Evolutionary conservation across 2,113 vertebrate species (phyloP), one percentile per base, ranked within the genome.

Genomic region (Laticauda laticaudata): DNA sequence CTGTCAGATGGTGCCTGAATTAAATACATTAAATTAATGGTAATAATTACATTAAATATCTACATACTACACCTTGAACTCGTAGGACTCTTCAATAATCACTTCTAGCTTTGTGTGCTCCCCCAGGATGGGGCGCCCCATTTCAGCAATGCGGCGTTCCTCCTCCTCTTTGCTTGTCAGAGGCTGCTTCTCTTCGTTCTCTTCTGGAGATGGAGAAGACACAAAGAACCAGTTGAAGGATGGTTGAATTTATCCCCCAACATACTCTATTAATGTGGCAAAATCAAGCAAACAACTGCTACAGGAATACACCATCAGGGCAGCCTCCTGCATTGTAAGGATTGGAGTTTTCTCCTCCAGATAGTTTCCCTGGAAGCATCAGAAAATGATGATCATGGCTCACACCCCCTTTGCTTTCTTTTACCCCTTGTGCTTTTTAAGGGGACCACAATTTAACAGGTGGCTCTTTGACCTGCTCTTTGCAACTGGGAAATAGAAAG

Each of bases 61-160:
- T n/a, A n/a, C n/a, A 87, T 87, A 5, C 21, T 56, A 59, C 96
- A 99, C 99, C 98, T 99, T 99, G 96, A 99, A 99, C 96, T 99
- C 99, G 0, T 99, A 99, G 2, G 99, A 99, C 95, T 99, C 99
- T 96, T 99, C 98, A 15, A 99, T 98, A 96, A 99, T 97, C 75
- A 99, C 97, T 97, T 99, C 99, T 3, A 99, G 97, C 93, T 97
- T 98, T 88, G 96, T 95, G 89, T 99, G 98, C 92, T 99, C 99
- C 2, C 99, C 99, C 29, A 99, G 97, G 11, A 97, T 95, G 0
- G 99, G 99, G 12, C 98, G 97, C 3, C 99, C 99, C 98, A 99
- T 95, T 96, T 99, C 99, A 0, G 99, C 99, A 0, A 99, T 98
- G 55, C 98, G 97, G 7, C 98, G 95, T 94, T 99, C 99, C 59